Base-by-base conservation (phyloP, 1,140 invertebrate species). In the Teleogryllus occipitalis region DNA sequence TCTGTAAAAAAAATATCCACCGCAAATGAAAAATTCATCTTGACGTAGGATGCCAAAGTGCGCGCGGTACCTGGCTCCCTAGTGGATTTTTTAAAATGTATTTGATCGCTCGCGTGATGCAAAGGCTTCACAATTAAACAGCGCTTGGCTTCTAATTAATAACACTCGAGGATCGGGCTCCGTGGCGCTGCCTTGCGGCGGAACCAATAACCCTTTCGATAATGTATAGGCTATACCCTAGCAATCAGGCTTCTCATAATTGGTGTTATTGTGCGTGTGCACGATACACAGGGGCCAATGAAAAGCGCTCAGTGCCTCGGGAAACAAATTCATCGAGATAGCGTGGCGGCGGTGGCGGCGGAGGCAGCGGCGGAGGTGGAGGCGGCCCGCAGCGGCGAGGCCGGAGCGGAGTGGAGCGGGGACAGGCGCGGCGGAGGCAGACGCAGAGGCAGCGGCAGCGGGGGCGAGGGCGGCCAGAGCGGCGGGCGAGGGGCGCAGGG, bases 1-100 rank as follows among this genome's bases (percentile, higher is more conserved):
- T 65, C 54, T 65, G 54, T 65, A 65, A 65, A 65, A 65, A 65
- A 65, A 65, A 65, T 65, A 65, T 65, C 54, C 54, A 65, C 54
- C 54, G 54, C 54, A 65, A 65, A 65, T 65, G 54, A 65, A 65
- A 65, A 65, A 65, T 65, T 65, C 54, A 65, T 65, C 54, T 65
- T 65, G 18, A 65, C 54, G 18, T 18, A 65, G 54, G 54, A 65
- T 65, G 54, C 54, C 18, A 18, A 65, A 65, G 54, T 65, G 54
- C 54, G 18, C 54, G 54, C 2, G 27, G 54, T 65, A 65, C 54
- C 54, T 65, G 54, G 18, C 54, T 65, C 54, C 54, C 54, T 65
- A 14, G 54, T 65, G 54, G 54, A 65, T 65, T 65, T 65, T 65
- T 65, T 65, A 65, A 65, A 65, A 65, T 65, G 54, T 65, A 65